Base-by-base conservation (phyloP, 1,140 invertebrate species). In the Chlorops oryzae region DNA sequence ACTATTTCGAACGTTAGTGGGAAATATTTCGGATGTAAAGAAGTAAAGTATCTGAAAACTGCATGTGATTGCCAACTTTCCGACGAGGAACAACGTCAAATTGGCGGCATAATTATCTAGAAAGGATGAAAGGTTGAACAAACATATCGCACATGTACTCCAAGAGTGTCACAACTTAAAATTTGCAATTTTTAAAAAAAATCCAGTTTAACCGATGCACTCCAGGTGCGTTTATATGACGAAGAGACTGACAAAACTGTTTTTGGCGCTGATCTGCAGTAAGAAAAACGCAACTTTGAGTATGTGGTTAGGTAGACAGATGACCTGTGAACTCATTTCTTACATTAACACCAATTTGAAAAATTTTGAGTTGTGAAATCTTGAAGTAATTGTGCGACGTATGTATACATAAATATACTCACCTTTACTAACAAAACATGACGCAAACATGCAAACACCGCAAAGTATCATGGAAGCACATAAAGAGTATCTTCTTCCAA, bases 21-120 rank as follows among this genome's bases (percentile, higher is more conserved):
- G 84, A 59, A 83, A 86, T 63, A 86, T 73, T 71, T 86, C 84
- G 1, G 81, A 77, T 0, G 83, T 84, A 57, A 82, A 84, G 46
- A 86, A 78, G 61, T 86, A 86, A 20, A 84, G 60, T 4, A 82
- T 78, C 52, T 81, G 81, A 65, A 86, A 86, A 2, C 84, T 81
- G 52, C 80, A 78, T 5, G 85, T 83, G 38, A 85, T 85, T 24
- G 81, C 79, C 63, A 83, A 80, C 74, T 90, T 90, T 9, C 88
- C 88, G 25, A 81, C 65, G 46, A 91, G 77, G 63, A 84, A 88
- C 20, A 83, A 48, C 0, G 74, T 64, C 49, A 83, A 59, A 0
- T 78, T 76, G 51, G 75, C 47, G 25, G 55, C 51, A 12, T 62
- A 50, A 55, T 66, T 58, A 47, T 40, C 75, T 72, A 18, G 50